These are phyloP conservation scores for Drosophila murphyi DNA, from an alignment of 1,140 invertebrate species.

Conservation along the genomic window DNA sequence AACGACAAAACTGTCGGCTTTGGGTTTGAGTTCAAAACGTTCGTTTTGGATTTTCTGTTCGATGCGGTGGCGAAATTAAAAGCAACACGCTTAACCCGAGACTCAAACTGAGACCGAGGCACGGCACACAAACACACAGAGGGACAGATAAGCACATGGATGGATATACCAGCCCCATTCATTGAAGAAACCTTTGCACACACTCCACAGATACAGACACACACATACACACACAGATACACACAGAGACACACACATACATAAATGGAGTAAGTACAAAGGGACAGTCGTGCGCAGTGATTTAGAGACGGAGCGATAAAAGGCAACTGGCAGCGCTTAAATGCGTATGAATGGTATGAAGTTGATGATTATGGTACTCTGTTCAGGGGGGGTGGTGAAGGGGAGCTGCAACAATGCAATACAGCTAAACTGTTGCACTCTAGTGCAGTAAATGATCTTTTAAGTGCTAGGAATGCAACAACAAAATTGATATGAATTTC, in stretches of 20 bases:
- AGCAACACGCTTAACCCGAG: slow-evolving; percentile 60
- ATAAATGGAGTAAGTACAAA: slow-evolving; percentile 13
- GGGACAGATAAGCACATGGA: slow-evolving; percentile 12
- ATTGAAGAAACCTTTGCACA: slow-evolving; percentile 48
- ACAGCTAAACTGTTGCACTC: neutral
- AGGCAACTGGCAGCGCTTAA: slow-evolving; percentile 5
- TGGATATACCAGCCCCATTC: slow-evolving; percentile 38
- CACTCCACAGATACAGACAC: neutral
- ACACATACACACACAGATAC: too few species aligned
- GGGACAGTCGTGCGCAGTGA: slow-evolving; percentile 36
- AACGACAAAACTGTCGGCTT: slow-evolving; percentile 39
- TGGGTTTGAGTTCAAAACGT: slow-evolving; percentile 54
- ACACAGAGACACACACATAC: slow-evolving; percentile 18
- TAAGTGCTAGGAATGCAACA: slow-evolving; percentile 14
- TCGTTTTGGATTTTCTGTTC: slow-evolving; percentile 61
- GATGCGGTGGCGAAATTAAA: slow-evolving; percentile 76
- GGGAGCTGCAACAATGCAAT: slow-evolving; percentile 13
- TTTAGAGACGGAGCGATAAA: slow-evolving; percentile 32
- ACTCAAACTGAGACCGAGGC: slow-evolving; percentile 28
- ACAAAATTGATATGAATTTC: neutral
- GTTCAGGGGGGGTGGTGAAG: neutral
- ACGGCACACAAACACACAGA: neutral
- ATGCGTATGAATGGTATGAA: slow-evolving; percentile 13
- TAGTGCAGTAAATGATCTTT: neutral
- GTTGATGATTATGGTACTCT: slow-evolving; percentile 3